Percentiles rank a stretch among this genome's conserved stretches.
Evolutionary conservation across 2,797 vertebrate genomes (phyloP).

Genomic region (Glyptemys insculpta): DNA sequence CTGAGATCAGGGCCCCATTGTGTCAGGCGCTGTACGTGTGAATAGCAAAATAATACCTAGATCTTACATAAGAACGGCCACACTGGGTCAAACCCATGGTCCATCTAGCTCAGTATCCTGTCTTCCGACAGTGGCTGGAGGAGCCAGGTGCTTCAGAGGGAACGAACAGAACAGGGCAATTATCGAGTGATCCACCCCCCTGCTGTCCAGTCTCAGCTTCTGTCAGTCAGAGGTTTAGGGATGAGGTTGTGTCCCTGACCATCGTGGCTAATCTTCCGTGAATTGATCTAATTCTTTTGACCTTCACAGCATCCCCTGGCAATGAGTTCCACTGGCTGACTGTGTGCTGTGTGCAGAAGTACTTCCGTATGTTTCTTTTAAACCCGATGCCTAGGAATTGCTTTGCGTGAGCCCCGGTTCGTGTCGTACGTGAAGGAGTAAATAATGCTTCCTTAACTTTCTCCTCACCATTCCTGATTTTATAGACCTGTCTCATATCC

Average conservation of each 20-base stretch:
- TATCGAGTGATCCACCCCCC: not conserved
- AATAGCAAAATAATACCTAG: not conserved
- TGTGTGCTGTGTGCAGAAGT: no score
- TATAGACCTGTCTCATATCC: not conserved
- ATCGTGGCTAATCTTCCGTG: not conserved
- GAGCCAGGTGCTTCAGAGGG: not conserved
- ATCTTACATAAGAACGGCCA: not conserved
- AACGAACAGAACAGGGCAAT: not conserved
- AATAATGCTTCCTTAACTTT: not conserved
- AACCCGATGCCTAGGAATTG: not conserved
- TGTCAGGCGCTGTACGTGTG: not conserved
- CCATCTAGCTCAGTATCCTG: not conserved
- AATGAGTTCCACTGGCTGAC: not conserved
- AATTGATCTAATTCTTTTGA: not conserved
- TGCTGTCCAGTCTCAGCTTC: not conserved
- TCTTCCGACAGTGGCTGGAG: not conserved
- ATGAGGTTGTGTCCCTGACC: not conserved
- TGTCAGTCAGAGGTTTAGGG: not conserved
- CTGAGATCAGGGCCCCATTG: not conserved
- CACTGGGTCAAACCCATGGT: not conserved
- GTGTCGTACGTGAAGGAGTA: not conserved
- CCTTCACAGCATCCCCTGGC: not conserved
- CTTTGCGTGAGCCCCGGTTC: not conserved
- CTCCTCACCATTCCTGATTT: not conserved
- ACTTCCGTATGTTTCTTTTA: not conserved